These are phyloP conservation scores for Lasioglossum baleicum DNA, from an alignment of 1,140 invertebrate species.

Conservation along the genomic window DNA sequence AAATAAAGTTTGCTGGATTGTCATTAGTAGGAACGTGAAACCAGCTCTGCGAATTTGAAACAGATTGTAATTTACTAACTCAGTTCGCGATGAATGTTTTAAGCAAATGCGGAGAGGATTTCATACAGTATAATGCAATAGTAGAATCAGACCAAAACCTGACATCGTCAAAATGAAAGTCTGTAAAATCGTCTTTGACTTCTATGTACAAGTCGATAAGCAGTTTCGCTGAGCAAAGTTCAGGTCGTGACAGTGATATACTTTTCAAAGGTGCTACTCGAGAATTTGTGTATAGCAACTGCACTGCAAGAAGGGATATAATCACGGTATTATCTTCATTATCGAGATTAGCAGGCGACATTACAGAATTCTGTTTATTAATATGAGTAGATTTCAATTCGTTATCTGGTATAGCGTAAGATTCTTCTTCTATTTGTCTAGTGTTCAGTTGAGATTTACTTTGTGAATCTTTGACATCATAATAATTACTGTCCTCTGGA, in stretches of 20 bases:
- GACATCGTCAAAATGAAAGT: neutral
- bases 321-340: constrained; percentile 78
- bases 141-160: too few relatives aligned
- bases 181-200: neutral
- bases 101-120: neutral
- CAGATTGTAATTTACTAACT: neutral
- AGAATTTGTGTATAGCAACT: too few relatives aligned
- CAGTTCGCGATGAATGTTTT: neutral
- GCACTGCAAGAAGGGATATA: too few relatives aligned
- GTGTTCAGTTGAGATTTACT: constrained; percentile 54
- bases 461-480: constrained; percentile 65
- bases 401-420: constrained; percentile 67
- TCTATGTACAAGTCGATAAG: neutral
- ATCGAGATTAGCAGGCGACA: constrained; percentile 60
- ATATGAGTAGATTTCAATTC: constrained; percentile 56
- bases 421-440: constrained; percentile 61
- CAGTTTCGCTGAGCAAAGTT: neutral
- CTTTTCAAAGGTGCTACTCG: too few relatives aligned
- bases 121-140: neutral
- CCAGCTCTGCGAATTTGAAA: neutral
- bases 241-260: neutral
- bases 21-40: neutral
- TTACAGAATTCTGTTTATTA: constrained; percentile 57
- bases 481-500: constrained; percentile 68
- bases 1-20: neutral